Evolutionary conservation across 2,888 invertebrate genomes (phyloP).

Genomic region (Allygus modestus): DNA sequence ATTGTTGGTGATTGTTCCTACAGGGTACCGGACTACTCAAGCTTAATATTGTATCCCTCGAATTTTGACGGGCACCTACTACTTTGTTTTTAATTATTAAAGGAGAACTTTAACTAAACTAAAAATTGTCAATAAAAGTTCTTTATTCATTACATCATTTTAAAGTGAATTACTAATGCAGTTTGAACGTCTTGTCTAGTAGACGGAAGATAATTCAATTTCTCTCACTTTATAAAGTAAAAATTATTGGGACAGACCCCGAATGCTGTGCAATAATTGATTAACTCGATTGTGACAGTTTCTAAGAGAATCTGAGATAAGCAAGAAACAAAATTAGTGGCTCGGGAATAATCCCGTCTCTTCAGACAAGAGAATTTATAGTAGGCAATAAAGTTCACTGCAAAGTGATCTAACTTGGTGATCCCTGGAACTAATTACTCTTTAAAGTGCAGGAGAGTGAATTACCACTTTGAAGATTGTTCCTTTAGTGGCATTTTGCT

Average conservation of each 20-base stretch:
- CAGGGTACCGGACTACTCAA: too few species aligned
- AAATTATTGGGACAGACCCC: neutral
- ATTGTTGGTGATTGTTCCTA: too few species aligned
- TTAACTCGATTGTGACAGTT: slow-evolving; percentile 32
- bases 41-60: too few species aligned
- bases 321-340: slow-evolving; percentile 41
- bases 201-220: neutral
- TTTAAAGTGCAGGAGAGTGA: slow-evolving; percentile 1
- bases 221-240: slow-evolving; percentile 6
- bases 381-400: slow-evolving; percentile 22
- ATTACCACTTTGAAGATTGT: neutral
- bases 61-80: too few species aligned
- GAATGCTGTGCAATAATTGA: slow-evolving; percentile 8
- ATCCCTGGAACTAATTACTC: slow-evolving; percentile 27
- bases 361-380: slow-evolving; percentile 44
- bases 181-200: neutral
- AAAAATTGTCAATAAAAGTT: too few species aligned
- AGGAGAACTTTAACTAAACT: too few species aligned
- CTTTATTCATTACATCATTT: too few species aligned
- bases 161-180: neutral
- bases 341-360: slow-evolving; percentile 24
- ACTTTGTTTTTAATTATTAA: too few species aligned
- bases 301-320: slow-evolving; percentile 35
- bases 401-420: slow-evolving; percentile 20
- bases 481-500: too few species aligned